Base-by-base conservation (phyloP, 2,888 invertebrate genomes). In the Synergus gifuensis region DNA sequence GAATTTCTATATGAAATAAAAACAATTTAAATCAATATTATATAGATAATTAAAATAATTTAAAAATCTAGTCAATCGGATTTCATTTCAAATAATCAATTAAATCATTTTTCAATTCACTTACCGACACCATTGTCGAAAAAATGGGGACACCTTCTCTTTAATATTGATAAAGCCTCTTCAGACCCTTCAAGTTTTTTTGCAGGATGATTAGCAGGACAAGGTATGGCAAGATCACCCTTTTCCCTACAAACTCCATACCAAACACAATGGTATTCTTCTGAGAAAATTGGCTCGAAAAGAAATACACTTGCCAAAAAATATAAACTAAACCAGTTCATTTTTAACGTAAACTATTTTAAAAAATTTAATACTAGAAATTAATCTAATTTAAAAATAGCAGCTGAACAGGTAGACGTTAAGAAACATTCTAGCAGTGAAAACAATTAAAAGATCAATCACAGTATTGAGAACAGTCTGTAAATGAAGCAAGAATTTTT, bases 101-200 rank as follows among this genome's bases (percentile, higher is more conserved):
- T 9, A 9, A 44, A 44, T 7, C 5, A 44, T 44, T 44, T 44
- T 11, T 8, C 0, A 73, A 46, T 16, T 44, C 60, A 81, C 88
- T 67, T 92, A 93, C 86, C 93, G 89, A 80, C 90, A 58, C 90
- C 84, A 90, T 82, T 91, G 73, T 91, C 85, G 78, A 93, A 91
- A 86, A 95, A 90, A 66, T 93, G 92, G 0, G 97, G 96, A 88
- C 97, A 97, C 85, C 95, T 93, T 0, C 89, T 87, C 76, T 92
- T 91, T 7, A 97, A 91, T 1, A 93, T 89, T 54, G 91, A 88
- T 60, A 93, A 88, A 0, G 93, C 93, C 0, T 90, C 89, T 4
- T 88, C 85, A 76, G 28, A 1, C 4, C 91, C 84, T 14, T 91
- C 85, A 0, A 94, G 77, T 0, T 91, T 80, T 82, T 87, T 69